A percentile compares a stretch with the other conserved stretches of the same genome.
Evolutionary conservation across 2,888 invertebrate species (phyloP).

Genomic region (Conchocele bisecta): DNA sequence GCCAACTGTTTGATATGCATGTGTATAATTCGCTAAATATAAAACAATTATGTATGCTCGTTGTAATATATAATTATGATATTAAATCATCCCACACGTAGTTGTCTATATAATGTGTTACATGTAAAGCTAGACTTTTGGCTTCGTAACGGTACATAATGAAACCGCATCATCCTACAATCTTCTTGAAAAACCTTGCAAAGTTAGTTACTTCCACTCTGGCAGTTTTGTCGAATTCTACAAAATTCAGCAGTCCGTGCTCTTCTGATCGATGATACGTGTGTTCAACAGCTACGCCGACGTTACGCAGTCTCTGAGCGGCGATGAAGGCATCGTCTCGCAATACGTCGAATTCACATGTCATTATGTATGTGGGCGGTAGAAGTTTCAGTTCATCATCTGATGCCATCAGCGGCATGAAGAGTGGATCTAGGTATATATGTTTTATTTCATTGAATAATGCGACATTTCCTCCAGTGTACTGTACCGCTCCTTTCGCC

Average conservation of each 20-base stretch:
- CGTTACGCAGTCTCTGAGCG: conserved; percentile 45
- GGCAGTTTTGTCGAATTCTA: conserved; percentile 30
- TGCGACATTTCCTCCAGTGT: neutral
- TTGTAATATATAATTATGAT: no score
- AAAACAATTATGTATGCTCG: no score
- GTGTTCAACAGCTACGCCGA: conserved; percentile 47
- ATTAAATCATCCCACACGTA: no score
- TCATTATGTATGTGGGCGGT: conserved; percentile 56
- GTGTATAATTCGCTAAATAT: no score
- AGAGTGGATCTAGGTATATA: conserved; percentile 47
- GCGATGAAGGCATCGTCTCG: conserved; percentile 61
- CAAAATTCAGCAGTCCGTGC: conserved; percentile 53
- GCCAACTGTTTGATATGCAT: no score
- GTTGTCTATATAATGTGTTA: no score
- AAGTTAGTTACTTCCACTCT: conserved; percentile 24
- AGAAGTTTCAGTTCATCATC: conserved; percentile 52
- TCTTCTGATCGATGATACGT: conserved; percentile 47
- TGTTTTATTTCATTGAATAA: conserved; percentile 24
- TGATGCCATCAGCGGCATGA: conserved; percentile 55
- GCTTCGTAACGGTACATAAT: no score
- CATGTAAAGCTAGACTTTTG: no score
- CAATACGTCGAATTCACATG: conserved; percentile 58
- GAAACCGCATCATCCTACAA: conserved; percentile 1
- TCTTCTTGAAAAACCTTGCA: conserved; percentile 39
- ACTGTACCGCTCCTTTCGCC: neutral